Percentiles rank a stretch among this genome's conserved stretches.
Conservation (phyloP, 2,888 invertebrate species). For the Stratiomys singularior region DNA sequence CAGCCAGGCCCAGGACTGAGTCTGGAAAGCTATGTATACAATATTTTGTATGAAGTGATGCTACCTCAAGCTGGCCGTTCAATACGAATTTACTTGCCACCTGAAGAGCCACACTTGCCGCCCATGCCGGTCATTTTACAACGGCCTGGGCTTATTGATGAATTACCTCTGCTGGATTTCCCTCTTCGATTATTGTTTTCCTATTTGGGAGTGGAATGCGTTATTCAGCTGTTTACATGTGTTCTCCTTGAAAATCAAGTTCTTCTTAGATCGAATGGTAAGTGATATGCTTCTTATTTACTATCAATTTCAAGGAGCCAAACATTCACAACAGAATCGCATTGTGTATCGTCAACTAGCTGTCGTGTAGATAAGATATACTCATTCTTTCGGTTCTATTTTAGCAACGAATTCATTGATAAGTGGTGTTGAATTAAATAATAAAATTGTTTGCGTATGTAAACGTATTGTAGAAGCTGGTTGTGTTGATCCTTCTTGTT, state of each 20-base stretch:
- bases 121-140: constrained; percentile 76
- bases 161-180: constrained; percentile 95
- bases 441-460: no score
- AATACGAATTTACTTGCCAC: constrained; percentile 79
- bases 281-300: constrained; percentile 49
- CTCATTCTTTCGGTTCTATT: no score
- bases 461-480: no score
- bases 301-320: no score
- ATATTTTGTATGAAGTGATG: constrained; percentile 92
- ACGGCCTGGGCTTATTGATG: constrained; percentile 79
- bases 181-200: constrained; percentile 88
- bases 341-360: no score
- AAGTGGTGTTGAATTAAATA: no score
- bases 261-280: constrained; percentile 90
- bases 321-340: no score
- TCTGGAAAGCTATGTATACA: constrained; percentile 94
- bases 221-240: constrained; percentile 93
- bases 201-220: constrained; percentile 89
- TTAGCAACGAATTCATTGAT: no score
- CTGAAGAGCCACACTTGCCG: constrained; percentile 75
- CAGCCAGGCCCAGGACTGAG: constrained; percentile 81
- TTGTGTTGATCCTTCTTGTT: no score
- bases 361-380: no score
- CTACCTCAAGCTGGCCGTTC: constrained; percentile 91
- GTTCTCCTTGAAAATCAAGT: constrained; percentile 97